Conservation (phyloP, 2,888 invertebrate genomes). For the Slavum lentiscoides region DNA sequence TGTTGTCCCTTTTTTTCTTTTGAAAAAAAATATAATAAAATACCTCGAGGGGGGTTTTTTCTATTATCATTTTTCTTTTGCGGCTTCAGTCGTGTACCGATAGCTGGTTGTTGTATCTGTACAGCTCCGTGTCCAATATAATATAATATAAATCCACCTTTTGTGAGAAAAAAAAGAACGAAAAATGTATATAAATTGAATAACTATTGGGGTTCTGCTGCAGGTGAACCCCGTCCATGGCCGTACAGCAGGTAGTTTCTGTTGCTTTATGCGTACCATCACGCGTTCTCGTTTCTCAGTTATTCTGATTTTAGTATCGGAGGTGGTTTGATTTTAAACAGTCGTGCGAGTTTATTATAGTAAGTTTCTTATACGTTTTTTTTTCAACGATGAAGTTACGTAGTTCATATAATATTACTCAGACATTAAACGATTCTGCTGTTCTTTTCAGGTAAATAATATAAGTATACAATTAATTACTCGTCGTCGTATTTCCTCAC, state of each 20-base stretch:
- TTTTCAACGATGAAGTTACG: constrained; percentile 24
- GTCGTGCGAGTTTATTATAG: constrained; percentile 9
- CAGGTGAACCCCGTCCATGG: constrained; percentile 12
- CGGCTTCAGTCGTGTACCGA: not conserved
- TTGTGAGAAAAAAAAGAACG: constrained; percentile 22
- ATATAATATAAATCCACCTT: constrained; percentile 30
- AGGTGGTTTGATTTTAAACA: constrained; percentile 17
- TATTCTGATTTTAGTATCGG: constrained; percentile 3
- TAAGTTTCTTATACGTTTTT: not conserved
- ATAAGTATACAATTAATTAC: not conserved
- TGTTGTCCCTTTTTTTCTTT: constrained; percentile 29
- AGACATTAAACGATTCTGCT: not conserved
- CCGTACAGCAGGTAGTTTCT: constrained; percentile 25
- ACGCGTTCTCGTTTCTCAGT: constrained; percentile 10
- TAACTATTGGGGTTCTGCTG: not conserved
- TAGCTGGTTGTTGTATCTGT: not conserved
- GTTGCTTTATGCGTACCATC: not conserved
- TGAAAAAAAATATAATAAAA: not conserved
- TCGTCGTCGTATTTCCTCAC: no score
- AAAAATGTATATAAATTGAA: constrained; percentile 14
- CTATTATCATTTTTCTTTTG: constrained; percentile 30
- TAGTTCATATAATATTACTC: constrained; percentile 3
- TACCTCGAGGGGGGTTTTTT: constrained; percentile 11
- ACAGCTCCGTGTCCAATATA: not conserved
- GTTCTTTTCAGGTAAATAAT: constrained; percentile 31